Percentiles rank a stretch among this genome's conserved stretches.
Conservation (phyloP, 2,113 vertebrate species). For the Clarias gariepinus region DNA sequence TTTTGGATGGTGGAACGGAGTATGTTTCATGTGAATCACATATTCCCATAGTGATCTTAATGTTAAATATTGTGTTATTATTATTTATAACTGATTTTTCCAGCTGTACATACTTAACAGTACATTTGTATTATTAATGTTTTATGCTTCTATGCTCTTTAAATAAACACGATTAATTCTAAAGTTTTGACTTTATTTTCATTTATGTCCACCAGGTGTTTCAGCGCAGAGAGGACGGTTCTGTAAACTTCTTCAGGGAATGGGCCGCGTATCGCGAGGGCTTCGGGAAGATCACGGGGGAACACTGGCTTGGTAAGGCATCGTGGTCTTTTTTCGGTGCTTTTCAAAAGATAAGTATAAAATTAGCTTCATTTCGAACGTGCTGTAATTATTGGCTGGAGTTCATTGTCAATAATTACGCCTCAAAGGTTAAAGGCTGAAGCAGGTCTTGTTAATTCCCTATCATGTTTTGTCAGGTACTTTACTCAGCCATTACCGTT, state of each 20-base stretch:
- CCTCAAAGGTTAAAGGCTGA: neutral
- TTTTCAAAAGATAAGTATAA: neutral
- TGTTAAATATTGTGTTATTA: too few relatives aligned
- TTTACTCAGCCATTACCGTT: neutral
- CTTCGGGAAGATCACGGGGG: constrained; percentile 84
- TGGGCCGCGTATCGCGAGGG: constrained; percentile 83
- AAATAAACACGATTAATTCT: neutral
- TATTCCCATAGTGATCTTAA: too few relatives aligned
- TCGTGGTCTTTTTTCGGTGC: neutral
- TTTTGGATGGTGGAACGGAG: too few relatives aligned
- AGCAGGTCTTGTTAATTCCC: neutral
- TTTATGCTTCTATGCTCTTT: neutral
- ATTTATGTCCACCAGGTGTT: constrained; percentile 73
- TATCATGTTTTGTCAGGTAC: neutral
- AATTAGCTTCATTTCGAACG: neutral
- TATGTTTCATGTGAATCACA: too few relatives aligned
- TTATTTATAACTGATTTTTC: too few relatives aligned
- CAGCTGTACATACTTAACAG: too few relatives aligned
- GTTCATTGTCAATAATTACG: neutral
- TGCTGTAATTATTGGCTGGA: neutral
- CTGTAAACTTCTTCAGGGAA: constrained; percentile 81
- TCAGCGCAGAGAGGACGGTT: constrained; percentile 81
- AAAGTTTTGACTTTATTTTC: neutral
- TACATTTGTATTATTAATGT: neutral
- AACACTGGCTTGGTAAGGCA: constrained; percentile 84